A percentile compares a stretch with the other conserved stretches of the same genome.
Evolutionary conservation across 92 coral and sea anemone genomes (phyloP).

Genomic region (Actinernus sp.): DNA sequence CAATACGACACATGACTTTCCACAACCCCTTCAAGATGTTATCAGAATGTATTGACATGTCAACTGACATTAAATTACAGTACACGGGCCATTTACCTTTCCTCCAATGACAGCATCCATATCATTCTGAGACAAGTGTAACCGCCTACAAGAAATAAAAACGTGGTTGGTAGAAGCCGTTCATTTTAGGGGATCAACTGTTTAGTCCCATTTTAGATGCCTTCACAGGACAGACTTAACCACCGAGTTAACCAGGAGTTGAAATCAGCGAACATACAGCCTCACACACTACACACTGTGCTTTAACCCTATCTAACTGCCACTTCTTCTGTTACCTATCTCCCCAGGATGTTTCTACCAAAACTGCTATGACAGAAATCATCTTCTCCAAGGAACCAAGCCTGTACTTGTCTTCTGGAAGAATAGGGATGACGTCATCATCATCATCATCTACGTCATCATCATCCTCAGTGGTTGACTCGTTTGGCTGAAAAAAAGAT

Average conservation of each 20-base stretch:
- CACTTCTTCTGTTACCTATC: slow-evolving; percentile 93
- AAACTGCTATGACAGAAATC: slow-evolving; percentile 91
- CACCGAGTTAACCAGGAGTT: too few relatives aligned
- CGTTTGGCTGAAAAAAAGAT: slow-evolving; percentile 31
- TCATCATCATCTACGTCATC: slow-evolving; percentile 98
- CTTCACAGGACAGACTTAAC: too few relatives aligned
- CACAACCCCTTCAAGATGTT: too few relatives aligned
- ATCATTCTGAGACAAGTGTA: slow-evolving; percentile 89
- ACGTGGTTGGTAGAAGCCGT: background rate
- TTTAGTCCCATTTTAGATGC: too few relatives aligned
- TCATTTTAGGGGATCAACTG: background rate
- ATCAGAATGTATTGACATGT: too few relatives aligned
- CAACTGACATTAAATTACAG: too few relatives aligned
- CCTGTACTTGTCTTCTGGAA: slow-evolving; percentile 98
- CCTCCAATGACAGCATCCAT: slow-evolving; percentile 87
- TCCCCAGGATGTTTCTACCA: slow-evolving; percentile 89
- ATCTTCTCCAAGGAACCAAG: slow-evolving; percentile 92
- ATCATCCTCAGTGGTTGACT: slow-evolving; percentile 83
- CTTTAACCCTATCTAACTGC: too few relatives aligned
- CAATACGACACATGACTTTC: too few relatives aligned
- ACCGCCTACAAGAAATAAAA: slow-evolving; percentile 52
- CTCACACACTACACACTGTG: too few relatives aligned
- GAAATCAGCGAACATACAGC: too few relatives aligned
- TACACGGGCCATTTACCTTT: slow-evolving; percentile 80
- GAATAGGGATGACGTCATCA: slow-evolving; percentile 96